A percentile compares a stretch with the other conserved stretches of the same genome.
phyloP scores from a whole-genome alignment of 2,113 vertebrate species.

The Leptosomus discolor region DNA sequence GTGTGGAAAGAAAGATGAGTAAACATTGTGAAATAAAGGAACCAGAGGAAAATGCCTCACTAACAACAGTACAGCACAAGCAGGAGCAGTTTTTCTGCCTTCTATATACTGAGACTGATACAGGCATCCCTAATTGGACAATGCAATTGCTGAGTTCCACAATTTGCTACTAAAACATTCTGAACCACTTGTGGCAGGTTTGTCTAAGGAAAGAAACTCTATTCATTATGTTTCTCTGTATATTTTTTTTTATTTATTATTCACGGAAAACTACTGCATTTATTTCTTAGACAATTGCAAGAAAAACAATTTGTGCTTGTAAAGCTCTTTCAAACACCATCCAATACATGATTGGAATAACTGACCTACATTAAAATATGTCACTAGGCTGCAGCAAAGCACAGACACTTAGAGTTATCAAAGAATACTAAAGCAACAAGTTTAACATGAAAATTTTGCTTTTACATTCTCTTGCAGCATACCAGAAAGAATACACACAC shows the following conservation, averaged over 20 bases:
- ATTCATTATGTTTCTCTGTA: neutral
- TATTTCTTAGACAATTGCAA: slow-evolving; percentile 5
- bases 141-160: neutral
- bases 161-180: neutral
- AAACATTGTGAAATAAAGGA: slow-evolving; percentile 5
- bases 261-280: neutral
- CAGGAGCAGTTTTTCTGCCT: neutral
- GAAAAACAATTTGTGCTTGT: neutral
- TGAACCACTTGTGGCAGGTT: neutral
- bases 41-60: neutral
- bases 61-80: neutral
- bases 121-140: neutral
- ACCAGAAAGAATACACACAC: neutral
- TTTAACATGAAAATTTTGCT: neutral
- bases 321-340: neutral
- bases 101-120: neutral
- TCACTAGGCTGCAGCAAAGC: neutral
- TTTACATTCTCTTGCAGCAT: neutral
- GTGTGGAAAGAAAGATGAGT: neutral
- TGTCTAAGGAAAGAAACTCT: neutral
- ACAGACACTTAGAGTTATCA: neutral
- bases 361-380: neutral
- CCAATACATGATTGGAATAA: neutral
- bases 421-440: neutral
- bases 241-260: slow-evolving; percentile 17